Evolutionary conservation across 2,888 invertebrate species (phyloP), one percentile per base, ranked within the genome.

Genomic region (Ormyrus labotus): DNA sequence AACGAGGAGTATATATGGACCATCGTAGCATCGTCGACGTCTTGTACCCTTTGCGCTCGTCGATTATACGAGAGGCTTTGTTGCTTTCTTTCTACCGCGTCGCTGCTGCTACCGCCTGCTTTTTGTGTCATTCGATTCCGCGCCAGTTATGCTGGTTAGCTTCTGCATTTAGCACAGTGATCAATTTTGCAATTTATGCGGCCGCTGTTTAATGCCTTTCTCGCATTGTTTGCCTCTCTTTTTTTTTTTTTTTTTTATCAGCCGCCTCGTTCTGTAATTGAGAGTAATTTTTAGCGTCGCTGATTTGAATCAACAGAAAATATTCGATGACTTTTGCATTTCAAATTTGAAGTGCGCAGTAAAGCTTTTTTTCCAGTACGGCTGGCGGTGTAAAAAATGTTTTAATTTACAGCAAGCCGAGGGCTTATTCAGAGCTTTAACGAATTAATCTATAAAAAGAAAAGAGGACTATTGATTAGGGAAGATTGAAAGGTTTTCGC

Each of bases 31-130:
- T 19, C 19, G 19, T 2, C 45, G 74, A 72, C 78, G 75, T 60
- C 67, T 65, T 71, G 51, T 55, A 67, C 19, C 65, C n/a, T 67
- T 65, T 81, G 34, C 65, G 53, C 55, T 71, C 48, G 64, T 65
- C 63, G 70, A 75, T 74, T 75, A 73, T 55, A 67, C 67, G 19
- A 19, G 19, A 1, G 63, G 51, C 55, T 50, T 34, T 45, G 6
- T 34, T 11, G 7, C 58, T 58, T 77, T 70, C 63, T 77, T 70
- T 70, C 11, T 48, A 0, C 10, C 13, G 13, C 11, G 19, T 51
- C 3, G 11, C 47, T 60, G n/a, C 11, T 51, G 47, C 8, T 45
- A 47, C 19, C 61, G 19, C 55, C 10, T 47, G 19, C 9, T 58
- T 58, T 58, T 47, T 48, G 13, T 47, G 65, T 47, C 55, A 63